phyloP scores from a whole-genome alignment of 2,888 invertebrate species.

The Phlogophora meticulosa region DNA sequence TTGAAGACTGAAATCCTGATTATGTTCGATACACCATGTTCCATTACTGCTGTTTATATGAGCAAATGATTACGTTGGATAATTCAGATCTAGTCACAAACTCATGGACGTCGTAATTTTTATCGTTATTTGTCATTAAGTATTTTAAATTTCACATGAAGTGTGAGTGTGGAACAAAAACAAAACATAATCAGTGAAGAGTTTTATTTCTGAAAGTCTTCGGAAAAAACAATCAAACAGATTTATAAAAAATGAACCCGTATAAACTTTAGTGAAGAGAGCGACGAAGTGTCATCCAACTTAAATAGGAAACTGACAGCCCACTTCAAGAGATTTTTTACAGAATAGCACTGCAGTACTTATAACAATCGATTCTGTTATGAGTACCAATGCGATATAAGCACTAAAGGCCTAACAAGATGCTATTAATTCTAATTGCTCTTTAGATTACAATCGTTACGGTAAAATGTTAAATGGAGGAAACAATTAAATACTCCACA shows the following conservation, averaged over 20 bases:
- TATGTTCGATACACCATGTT: conserved; percentile 24
- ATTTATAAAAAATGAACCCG: no score
- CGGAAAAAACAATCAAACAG: no score
- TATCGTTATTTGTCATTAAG: no score
- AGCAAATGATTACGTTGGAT: not conserved
- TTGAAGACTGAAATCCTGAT: conserved; percentile 23
- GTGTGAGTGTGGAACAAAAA: no score
- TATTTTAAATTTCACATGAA: no score
- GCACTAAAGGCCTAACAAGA: conserved; percentile 55
- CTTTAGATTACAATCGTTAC: conserved; percentile 66
- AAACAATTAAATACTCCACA: conserved; percentile 71
- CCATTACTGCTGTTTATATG: not conserved
- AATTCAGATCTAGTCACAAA: not conserved
- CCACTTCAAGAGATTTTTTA: no score
- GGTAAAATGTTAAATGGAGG: conserved; percentile 66
- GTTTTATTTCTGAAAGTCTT: no score
- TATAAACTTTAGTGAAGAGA: no score
- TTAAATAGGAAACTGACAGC: no score
- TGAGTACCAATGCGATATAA: conserved; percentile 42
- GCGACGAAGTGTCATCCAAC: no score
- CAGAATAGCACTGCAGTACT: not conserved
- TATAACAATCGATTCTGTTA: conserved; percentile 39
- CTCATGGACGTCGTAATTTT: not conserved
- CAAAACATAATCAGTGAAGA: no score
- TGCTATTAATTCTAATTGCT: conserved; percentile 66